Percentiles rank a stretch among this genome's conserved stretches.
phyloP scores from a whole-genome alignment of 2,888 invertebrate species.

The Apoderus coryli region DNA sequence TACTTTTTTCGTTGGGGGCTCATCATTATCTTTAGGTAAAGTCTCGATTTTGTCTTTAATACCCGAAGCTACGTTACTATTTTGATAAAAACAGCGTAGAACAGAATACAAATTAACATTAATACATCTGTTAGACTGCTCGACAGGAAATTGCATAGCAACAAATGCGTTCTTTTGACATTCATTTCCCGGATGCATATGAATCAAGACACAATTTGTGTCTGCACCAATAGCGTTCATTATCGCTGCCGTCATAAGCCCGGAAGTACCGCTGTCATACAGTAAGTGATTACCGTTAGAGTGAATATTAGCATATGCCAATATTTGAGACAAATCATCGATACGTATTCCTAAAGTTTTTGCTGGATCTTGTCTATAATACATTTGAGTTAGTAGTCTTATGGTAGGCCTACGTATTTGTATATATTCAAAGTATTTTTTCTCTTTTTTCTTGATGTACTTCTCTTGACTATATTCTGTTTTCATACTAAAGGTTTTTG shows the following conservation, averaged over 20 bases:
- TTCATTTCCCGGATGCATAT: constrained; percentile 69
- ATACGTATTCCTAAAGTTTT: constrained; percentile 66
- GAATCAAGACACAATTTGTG: constrained; percentile 50
- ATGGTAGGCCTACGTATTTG: constrained; percentile 69
- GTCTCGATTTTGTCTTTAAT: constrained; percentile 7
- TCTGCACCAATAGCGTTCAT: constrained; percentile 58
- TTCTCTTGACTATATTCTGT: constrained; percentile 90
- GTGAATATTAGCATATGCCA: constrained; percentile 68
- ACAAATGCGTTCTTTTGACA: constrained; percentile 64
- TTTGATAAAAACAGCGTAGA: constrained; percentile 52
- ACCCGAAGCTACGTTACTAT: constrained; percentile 15
- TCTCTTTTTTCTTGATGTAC: constrained; percentile 88
- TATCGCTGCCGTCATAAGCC: constrained; percentile 69
- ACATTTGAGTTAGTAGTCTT: constrained; percentile 69
- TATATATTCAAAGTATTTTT: constrained; percentile 78
- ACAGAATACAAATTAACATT: constrained; percentile 67
- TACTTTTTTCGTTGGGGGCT: constrained; percentile 12
- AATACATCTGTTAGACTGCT: constrained; percentile 54
- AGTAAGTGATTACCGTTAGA: constrained; percentile 55
- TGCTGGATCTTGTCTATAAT: constrained; percentile 61
- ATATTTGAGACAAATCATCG: constrained; percentile 80
- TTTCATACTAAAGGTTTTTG: constrained; percentile 77
- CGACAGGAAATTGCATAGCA: constrained; percentile 63
- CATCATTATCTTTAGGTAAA: constrained; percentile 5
- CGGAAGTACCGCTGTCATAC: constrained; percentile 81